Base-by-base conservation (phyloP, 2,113 vertebrate genomes). In the Macquaria australasica region DNA sequence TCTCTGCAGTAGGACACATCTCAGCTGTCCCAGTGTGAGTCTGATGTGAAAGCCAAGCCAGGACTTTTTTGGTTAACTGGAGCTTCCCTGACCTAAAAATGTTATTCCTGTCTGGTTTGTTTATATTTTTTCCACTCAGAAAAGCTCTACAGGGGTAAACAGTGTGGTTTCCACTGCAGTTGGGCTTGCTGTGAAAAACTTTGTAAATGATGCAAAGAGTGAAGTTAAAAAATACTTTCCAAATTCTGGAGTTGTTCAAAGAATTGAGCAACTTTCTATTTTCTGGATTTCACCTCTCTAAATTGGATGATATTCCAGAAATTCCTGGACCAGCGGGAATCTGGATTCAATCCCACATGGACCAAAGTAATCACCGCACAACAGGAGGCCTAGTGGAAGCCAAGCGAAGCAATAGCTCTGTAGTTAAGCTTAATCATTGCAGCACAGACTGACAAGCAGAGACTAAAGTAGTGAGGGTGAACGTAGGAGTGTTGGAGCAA, bases 61-160 rank as follows among this genome's bases (percentile, higher is more conserved):
- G 16, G 31, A 53, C 50, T 31, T 74, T 74, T 50, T 53, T 60
- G 41, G 20, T 62, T 25, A 55, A 70, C 37, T 75, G 37, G 55
- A 75, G 77, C 56, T 75, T 69, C 58, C 16, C 8, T 73, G 59
- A 84, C 39, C 60, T 51, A 73, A 64, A 71, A 58, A 51, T 70
- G 18, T 60, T 45, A 50, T 64, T 71, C 11, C 59, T 66, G 56
- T 39, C 63, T 31, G 9, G 5, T 39, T 53, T 53, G 16, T 60
- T 63, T 3, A 28, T 77, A 12, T 68, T 18, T 59, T 64, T 56
- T 23, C 7, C n/a, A 60, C 45, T 55, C 55, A 31, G 73, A 77
- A 23, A 59, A 53, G 28, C 50, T 63, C 62, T 63, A 15, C 25
- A 25, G 50, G 51, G 23, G 34, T 43, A 43, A 79, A 79, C 60